Conservation (phyloP, 2,113 vertebrate genomes). For the Chascanopsetta lugubris region DNA sequence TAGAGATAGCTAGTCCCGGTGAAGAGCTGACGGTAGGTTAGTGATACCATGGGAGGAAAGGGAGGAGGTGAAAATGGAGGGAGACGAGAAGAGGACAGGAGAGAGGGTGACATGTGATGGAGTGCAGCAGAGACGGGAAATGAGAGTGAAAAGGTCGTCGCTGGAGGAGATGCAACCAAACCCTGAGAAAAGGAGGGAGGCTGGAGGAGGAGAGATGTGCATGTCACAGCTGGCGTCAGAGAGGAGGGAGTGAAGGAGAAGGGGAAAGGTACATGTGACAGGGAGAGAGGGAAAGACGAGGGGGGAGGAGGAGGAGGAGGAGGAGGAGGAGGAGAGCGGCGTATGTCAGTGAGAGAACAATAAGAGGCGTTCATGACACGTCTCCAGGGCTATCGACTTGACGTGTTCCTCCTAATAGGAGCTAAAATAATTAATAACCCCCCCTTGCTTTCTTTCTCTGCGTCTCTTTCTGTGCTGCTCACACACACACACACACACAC, state of each 20-base stretch:
- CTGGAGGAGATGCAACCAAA: conserved; percentile 2
- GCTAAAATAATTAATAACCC: conserved; percentile 72
- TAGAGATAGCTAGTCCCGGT: background rate
- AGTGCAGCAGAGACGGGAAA: conserved; percentile 20
- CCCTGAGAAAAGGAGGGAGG: conserved; percentile 26
- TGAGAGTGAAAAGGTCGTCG: conserved; percentile 34
- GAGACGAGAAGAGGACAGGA: conserved; percentile 14
- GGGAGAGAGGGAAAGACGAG: conserved; percentile 37
- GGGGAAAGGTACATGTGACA: conserved; percentile 53
- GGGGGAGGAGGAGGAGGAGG: conserved; percentile 37
- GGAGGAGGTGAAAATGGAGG: conserved; percentile 14
- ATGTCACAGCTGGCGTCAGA: conserved; percentile 38
- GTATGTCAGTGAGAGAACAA: conserved; percentile 71
- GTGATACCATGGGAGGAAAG: background rate
- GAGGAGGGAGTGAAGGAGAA: conserved; percentile 22
- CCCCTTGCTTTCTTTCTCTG: conserved; percentile 31
- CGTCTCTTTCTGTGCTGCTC: conserved; percentile 3
- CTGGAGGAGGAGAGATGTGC: conserved; percentile 39
- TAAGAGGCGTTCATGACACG: conserved; percentile 71
- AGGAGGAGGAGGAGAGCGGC: conserved; percentile 36
- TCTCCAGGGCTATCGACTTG: conserved; percentile 64
- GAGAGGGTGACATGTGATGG: conserved; percentile 19
- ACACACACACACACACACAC: background rate
- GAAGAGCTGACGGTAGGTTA: conserved; percentile 25
- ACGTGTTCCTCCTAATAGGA: conserved; percentile 64